Evolutionary conservation across 92 coral and sea anemone genomes (phyloP), one percentile per base, ranked within the genome.

Genomic region (Bergia puertoricense): DNA sequence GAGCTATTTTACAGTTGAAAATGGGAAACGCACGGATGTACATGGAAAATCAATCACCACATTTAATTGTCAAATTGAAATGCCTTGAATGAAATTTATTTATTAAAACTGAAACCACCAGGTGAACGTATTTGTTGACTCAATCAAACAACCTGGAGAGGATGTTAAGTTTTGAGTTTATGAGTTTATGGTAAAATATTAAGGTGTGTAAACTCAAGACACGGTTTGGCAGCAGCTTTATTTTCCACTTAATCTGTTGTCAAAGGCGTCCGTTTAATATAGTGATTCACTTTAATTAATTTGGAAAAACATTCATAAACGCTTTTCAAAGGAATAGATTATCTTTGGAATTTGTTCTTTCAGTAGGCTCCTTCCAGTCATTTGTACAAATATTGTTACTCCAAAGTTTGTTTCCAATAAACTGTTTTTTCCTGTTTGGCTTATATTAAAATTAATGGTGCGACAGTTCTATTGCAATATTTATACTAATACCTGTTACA

Each of bases 181-280:
- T 79, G 65, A 79, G 66, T 79, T 79, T 45, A 8, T 30, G 50
- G 40, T 46, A 51, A 79, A 50, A 50, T 79, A 14, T 79, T 46
- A 79, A 46, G 66, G 82, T 79, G 82, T 79, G 82, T 51, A 46
- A 51, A 79, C 82, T 46, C 42, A 79, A n/a, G 59, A 8, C 8
- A 23, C 37, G 77, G 43, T 20, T 79, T 79, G 50, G 82, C 59
- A 79, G 18, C 16, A 48, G 14, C 67, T 79, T 77, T 79, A 15
- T 66, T 46, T 23, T 48, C 20, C 78, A 74, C 66, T 78, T 79
- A 79, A 79, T 50, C 23, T 38, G 66, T 5, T 79, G 67, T 50
- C 83, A 50, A 23, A 37, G n/a, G 20, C 69, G n/a, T 79, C n/a
- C 14, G 43, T 79, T 46, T 50, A 79, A 54, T 30, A 50, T 15